A percentile compares a stretch with the other conserved stretches of the same genome.
Evolutionary conservation across 2,113 vertebrate species (phyloP).

Genomic region (Stegostoma tigrinum): DNA sequence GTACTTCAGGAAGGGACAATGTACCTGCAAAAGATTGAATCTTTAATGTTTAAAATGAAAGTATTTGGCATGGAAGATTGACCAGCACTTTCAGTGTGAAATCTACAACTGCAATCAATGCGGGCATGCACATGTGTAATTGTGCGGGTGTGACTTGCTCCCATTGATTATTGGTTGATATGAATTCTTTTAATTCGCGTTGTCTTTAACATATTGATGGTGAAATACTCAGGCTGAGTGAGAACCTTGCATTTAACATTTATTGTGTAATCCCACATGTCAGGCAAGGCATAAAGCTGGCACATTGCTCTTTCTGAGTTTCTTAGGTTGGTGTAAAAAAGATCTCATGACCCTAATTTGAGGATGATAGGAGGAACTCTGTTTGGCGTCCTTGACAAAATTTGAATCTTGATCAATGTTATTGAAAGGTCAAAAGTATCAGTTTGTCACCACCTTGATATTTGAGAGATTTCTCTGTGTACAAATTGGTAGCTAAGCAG

Average conservation of each 20-base stretch:
- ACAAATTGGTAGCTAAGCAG: no score
- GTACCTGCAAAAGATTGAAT: slow-evolving; percentile 30
- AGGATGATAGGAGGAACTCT: not conserved
- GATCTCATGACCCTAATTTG: not conserved
- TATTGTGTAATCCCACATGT: not conserved
- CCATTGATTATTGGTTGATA: slow-evolving; percentile 40
- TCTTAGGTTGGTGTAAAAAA: not conserved
- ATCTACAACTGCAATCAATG: slow-evolving; percentile 40
- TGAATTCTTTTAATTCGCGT: slow-evolving; percentile 41
- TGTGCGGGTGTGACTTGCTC: slow-evolving; percentile 40
- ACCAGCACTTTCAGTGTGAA: slow-evolving; percentile 29
- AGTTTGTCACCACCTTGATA: not conserved
- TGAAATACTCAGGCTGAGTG: not conserved
- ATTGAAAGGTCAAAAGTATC: not conserved
- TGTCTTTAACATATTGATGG: no score
- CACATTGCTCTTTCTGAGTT: not conserved
- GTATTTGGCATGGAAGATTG: slow-evolving; percentile 45
- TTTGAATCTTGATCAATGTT: not conserved
- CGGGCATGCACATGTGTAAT: slow-evolving; percentile 44
- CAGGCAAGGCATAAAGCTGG: not conserved
- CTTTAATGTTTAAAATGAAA: slow-evolving; percentile 38
- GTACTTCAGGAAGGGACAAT: slow-evolving; percentile 38
- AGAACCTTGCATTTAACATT: not conserved
- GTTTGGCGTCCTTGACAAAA: not conserved
- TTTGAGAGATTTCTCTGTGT: not conserved